Conservation (phyloP, 2,797 vertebrate species). For the Champsocephalus gunnari region DNA sequence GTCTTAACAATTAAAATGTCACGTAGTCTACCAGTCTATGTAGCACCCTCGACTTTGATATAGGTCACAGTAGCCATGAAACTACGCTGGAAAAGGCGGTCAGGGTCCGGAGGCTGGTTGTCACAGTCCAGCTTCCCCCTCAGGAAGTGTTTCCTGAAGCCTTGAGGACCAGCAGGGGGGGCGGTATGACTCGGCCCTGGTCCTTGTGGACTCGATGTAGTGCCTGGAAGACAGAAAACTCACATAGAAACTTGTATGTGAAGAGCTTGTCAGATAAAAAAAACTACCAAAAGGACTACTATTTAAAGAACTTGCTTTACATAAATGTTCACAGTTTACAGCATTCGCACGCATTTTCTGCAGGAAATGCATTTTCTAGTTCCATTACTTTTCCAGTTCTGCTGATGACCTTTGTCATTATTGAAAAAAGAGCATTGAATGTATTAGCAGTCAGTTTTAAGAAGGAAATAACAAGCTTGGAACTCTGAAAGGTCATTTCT, state of each 20-base stretch:
- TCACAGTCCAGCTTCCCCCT: constrained; percentile 82
- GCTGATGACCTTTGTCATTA: neutral
- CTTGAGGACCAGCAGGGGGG: constrained; percentile 64
- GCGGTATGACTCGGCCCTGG: constrained; percentile 54
- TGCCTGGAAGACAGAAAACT: constrained; percentile 31
- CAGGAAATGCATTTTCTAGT: no score
- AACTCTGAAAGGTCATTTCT: neutral
- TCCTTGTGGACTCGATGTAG: constrained; percentile 57
- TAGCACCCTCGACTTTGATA: constrained; percentile 77
- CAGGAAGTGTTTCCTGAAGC: constrained; percentile 79
- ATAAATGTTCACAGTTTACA: no score
- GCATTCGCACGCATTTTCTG: no score
- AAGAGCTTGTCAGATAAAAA: neutral
- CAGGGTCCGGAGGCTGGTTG: constrained; percentile 79
- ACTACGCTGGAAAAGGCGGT: constrained; percentile 81
- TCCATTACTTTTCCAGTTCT: no score
- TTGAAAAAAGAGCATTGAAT: neutral
- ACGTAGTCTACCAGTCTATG: constrained; percentile 42
- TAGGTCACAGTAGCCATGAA: constrained; percentile 83
- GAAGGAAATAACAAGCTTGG: neutral
- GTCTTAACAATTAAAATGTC: neutral
- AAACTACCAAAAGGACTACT: neutral
- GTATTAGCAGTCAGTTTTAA: neutral
- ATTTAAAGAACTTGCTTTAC: neutral
- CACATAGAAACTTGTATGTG: neutral